phyloP scores from a whole-genome alignment of 2,113 vertebrate species.

The Toxostoma redivivum region DNA sequence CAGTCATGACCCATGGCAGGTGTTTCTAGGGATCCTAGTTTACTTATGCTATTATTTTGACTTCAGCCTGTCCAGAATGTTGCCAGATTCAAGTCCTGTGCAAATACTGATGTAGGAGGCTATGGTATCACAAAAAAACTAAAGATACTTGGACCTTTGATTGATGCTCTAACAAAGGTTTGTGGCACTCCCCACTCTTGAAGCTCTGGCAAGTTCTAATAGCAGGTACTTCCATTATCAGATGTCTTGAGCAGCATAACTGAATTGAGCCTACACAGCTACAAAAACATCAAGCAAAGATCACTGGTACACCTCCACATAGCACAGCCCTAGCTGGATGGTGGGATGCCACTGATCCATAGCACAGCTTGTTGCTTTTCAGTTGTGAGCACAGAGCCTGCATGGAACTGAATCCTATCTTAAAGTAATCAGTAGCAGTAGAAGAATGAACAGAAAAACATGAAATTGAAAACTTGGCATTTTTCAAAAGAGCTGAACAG shows the following conservation, averaged over 20 bases:
- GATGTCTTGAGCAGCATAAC: neutral
- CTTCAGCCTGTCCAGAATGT: neutral
- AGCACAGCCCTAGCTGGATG: neutral
- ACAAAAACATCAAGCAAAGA: neutral
- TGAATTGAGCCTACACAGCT: neutral
- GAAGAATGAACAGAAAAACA: neutral
- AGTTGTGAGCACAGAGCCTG: neutral
- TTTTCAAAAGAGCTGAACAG: neutral
- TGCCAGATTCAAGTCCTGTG: neutral
- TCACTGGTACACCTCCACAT: neutral
- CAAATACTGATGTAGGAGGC: neutral
- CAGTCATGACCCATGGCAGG: neutral
- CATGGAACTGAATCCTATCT: neutral
- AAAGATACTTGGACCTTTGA: neutral
- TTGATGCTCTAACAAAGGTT: neutral
- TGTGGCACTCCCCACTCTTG: rapidly evolving
- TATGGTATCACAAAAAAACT: neutral
- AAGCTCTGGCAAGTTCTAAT: neutral
- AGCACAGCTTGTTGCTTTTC: neutral
- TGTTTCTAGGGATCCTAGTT: neutral
- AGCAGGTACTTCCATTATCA: neutral
- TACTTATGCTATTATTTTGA: neutral
- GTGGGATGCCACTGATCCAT: neutral
- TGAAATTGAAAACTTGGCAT: neutral
- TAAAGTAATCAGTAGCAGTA: neutral